Conservation (phyloP, 2,113 vertebrate genomes). For the Dasyurus viverrinus region DNA sequence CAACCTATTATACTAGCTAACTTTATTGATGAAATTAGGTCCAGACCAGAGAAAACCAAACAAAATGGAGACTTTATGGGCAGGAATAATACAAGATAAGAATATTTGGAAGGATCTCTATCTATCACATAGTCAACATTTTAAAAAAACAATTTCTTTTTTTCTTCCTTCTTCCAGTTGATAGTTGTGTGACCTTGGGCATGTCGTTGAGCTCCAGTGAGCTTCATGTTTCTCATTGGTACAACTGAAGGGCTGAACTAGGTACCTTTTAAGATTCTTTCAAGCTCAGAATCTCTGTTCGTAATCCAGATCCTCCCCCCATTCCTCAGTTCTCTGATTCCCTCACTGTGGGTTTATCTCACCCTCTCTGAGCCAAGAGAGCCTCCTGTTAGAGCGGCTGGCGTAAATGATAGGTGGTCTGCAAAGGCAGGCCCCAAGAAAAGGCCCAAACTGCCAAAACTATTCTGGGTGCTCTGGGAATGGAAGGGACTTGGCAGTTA, state of each 20-base stretch:
- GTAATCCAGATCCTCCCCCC: not conserved
- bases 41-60: not conserved
- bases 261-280: not conserved
- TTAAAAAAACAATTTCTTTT: not conserved
- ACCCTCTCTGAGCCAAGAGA: not conserved
- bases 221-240: not conserved
- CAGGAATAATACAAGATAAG: not conserved
- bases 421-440: not conserved
- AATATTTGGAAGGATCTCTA: not conserved
- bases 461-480: slow-evolving; percentile 18
- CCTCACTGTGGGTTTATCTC: not conserved
- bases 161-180: not conserved
- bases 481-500: slow-evolving; percentile 60
- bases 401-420: slow-evolving; percentile 4
- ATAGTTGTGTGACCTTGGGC: not conserved
- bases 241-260: not conserved
- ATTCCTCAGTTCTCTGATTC: not conserved
- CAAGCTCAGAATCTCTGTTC: not conserved
- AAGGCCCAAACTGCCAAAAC: not conserved
- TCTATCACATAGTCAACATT: not conserved
- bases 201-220: not conserved
- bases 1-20: not conserved
- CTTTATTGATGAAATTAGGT: not conserved
- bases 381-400: not conserved
- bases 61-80: not conserved